phyloP scores from a whole-genome alignment of 2,797 vertebrate species.

The Gymnopithys bicolor region DNA sequence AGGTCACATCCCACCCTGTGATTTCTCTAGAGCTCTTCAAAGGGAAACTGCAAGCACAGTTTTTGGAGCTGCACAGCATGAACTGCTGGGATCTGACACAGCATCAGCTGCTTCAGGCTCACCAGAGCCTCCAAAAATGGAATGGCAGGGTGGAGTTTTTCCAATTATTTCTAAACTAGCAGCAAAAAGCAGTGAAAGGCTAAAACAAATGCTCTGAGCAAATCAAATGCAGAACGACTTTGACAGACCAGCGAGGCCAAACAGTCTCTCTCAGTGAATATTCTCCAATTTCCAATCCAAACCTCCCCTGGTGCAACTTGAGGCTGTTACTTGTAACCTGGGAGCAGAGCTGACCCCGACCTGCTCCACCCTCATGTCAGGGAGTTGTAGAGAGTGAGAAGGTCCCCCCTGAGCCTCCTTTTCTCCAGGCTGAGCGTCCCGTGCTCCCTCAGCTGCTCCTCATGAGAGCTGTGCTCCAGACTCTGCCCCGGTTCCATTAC shows the following conservation, averaged over 20 bases:
- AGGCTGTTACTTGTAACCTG: neutral
- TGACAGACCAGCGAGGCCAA: neutral
- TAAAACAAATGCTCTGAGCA: neutral
- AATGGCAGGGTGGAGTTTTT: neutral
- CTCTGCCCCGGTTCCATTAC: neutral
- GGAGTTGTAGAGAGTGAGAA: neutral
- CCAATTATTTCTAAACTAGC: neutral
- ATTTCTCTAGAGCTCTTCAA: neutral
- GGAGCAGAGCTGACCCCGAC: neutral
- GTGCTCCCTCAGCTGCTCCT: neutral
- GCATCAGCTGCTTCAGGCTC: neutral
- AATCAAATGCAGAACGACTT: fast-evolving
- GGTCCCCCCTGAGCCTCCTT: too few relatives aligned
- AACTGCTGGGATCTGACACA: neutral
- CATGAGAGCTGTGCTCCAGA: neutral
- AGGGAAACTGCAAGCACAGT: neutral
- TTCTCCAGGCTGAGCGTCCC: neutral
- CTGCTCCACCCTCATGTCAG: neutral
- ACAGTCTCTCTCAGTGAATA: neutral
- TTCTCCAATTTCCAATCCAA: neutral
- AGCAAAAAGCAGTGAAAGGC: neutral
- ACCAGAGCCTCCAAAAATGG: neutral
- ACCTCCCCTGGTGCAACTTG: neutral
- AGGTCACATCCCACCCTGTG: fast-evolving
- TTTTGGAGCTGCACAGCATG: neutral